Evolutionary conservation across 30 jellyfish, hydroid and myxozoan species (phyloP), one percentile per base, ranked within the genome.

Genomic region (Catostylus mosaicus): DNA sequence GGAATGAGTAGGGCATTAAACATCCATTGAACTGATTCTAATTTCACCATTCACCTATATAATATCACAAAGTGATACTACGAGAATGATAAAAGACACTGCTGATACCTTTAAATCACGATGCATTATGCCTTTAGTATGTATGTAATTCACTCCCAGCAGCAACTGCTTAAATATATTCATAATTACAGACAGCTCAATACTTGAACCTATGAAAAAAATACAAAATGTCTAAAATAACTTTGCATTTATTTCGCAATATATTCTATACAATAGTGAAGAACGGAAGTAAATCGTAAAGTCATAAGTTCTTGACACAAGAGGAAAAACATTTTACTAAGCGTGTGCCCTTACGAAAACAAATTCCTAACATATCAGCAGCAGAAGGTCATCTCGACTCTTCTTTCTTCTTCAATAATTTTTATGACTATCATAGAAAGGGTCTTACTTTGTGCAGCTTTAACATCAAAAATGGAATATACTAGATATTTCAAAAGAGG

Each of bases 31-130:
- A n/a, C n/a, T n/a, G n/a, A n/a, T n/a, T n/a, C n/a, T n/a, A n/a
- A n/a, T n/a, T n/a, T n/a, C n/a, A n/a, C n/a, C n/a, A n/a, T n/a
- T n/a, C n/a, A n/a, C n/a, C n/a, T n/a, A n/a, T n/a, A n/a, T n/a
- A n/a, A n/a, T n/a, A 14, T 5, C 54, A 40, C 7, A 5, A 40
- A 40, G 14, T 5, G 7, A 40, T 40, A 5, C 30, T 26, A 10
- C 20, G 9, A 37, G 33, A 51, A 43, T 8, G 29, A 14, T 9
- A 4, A 29, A 4, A 9, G 19, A 32, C 22, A 30, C 6, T 8
- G 59, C 70, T n/a, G n/a, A n/a, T 75, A 92, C 98, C 89, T 92
- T 92, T 38, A 92, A 50, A 80, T 92, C 98, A 32, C 98, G 80
- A 76, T 92, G 98, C 66, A 92, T 69, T 19, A 92, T 68, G 2